Evolutionary conservation across 2,888 invertebrate genomes (phyloP).

Genomic region (Hyles lineata): DNA sequence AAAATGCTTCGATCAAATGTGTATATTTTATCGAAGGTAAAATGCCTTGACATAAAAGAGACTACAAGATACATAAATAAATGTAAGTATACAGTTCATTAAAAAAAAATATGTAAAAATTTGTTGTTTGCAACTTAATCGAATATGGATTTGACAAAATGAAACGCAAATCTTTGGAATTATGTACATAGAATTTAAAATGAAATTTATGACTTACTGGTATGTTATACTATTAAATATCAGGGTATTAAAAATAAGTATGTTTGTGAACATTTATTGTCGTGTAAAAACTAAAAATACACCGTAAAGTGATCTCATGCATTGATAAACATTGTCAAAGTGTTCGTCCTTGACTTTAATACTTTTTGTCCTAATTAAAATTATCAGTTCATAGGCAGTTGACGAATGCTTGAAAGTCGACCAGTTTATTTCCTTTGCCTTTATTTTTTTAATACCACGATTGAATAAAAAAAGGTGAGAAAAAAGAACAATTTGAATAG

Average conservation of each 20-base stretch:
- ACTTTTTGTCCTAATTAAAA: slow-evolving; percentile 10
- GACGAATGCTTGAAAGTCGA: neutral
- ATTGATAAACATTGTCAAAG: neutral
- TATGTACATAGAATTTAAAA: neutral
- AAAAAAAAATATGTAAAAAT: too few relatives aligned
- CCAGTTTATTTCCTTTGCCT: neutral
- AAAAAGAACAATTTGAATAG: too few relatives aligned
- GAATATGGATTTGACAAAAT: too few relatives aligned
- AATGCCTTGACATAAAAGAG: too few relatives aligned
- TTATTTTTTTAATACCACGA: neutral
- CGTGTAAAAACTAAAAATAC: neutral
- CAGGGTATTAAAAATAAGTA: neutral
- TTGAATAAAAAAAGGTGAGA: too few relatives aligned
- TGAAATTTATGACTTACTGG: neutral
- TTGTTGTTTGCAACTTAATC: too few relatives aligned
- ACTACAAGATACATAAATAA: too few relatives aligned
- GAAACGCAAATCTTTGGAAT: too few relatives aligned
- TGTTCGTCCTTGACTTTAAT: slow-evolving; percentile 2
- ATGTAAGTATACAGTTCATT: too few relatives aligned
- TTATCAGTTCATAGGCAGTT: neutral
- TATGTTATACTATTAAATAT: neutral
- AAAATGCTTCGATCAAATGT: too few relatives aligned
- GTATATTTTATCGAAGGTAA: too few relatives aligned
- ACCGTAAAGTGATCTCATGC: neutral
- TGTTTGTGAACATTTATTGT: neutral